These are phyloP conservation scores for Zalophus californianus DNA, from an alignment of 2,797 vertebrate genomes.

Conservation along the genomic window DNA sequence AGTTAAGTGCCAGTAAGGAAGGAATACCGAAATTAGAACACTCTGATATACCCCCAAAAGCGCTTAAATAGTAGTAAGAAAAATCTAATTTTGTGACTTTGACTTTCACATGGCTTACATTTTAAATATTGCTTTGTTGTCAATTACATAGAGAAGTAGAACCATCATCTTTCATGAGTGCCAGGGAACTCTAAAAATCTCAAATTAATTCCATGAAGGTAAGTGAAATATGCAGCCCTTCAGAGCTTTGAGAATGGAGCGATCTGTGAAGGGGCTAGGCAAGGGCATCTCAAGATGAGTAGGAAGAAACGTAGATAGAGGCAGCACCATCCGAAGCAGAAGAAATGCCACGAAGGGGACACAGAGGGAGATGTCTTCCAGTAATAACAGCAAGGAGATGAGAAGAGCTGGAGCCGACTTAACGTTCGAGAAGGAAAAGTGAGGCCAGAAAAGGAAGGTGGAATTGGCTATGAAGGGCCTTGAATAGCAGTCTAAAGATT, in stretches of 20 bases:
- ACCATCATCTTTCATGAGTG: background rate
- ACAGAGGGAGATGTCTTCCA: background rate
- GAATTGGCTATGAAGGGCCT: background rate
- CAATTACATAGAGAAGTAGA: background rate
- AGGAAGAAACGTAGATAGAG: background rate
- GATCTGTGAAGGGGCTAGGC: background rate
- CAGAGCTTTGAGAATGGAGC: background rate
- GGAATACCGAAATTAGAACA: background rate
- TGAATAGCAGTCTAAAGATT: background rate
- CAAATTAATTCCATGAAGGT: background rate
- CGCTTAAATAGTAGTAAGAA: background rate
- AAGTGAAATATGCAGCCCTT: background rate
- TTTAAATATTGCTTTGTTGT: background rate
- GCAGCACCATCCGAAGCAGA: background rate
- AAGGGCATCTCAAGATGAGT: background rate
- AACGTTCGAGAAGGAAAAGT: background rate
- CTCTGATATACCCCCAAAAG: background rate
- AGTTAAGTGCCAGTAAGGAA: background rate
- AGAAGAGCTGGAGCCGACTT: background rate
- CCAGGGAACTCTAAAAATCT: background rate
- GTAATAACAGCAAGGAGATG: background rate
- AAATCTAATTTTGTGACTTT: conserved; percentile 34
- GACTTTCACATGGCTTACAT: background rate
- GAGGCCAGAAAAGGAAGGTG: background rate
- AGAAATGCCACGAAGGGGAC: background rate